These are phyloP conservation scores for Azorinus chamasolen DNA, from an alignment of 2,888 invertebrate genomes.

Conservation along the genomic window DNA sequence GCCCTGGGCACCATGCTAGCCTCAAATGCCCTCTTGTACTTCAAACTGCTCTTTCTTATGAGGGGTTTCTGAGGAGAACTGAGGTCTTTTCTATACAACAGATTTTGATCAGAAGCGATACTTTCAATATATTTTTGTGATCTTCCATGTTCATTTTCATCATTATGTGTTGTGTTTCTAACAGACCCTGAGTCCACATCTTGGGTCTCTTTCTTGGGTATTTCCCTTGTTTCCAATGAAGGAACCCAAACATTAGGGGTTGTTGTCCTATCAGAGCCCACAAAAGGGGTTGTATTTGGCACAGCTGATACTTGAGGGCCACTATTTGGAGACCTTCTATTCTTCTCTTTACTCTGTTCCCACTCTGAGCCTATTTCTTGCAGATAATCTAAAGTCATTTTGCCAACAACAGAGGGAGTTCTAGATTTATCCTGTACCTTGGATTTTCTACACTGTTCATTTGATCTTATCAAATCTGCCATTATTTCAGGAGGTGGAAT, in stretches of 20 bases:
- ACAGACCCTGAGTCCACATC: too few species aligned
- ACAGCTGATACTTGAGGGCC: neutral
- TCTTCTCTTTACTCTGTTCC: slow-evolving; percentile 35
- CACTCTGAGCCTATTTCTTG: slow-evolving; percentile 77
- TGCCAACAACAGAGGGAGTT: slow-evolving; percentile 67
- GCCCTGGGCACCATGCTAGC: slow-evolving; percentile 33
- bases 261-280: slow-evolving; percentile 49
- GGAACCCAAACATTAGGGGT: slow-evolving; percentile 62
- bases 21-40: slow-evolving; percentile 4
- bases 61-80: too few species aligned
- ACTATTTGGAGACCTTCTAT: neutral
- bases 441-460: slow-evolving; percentile 61
- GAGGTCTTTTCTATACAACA: too few species aligned
- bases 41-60: neutral
- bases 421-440: slow-evolving; percentile 51
- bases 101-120: too few species aligned
- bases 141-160: too few species aligned
- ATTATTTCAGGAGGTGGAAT: slow-evolving; percentile 74
- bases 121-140: neutral
- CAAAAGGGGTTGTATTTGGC: slow-evolving; percentile 39
- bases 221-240: slow-evolving; percentile 12
- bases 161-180: too few species aligned
- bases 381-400: slow-evolving; percentile 77
- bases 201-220: too few species aligned
- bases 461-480: slow-evolving; percentile 67